phyloP scores from a whole-genome alignment of 2,888 invertebrate genomes.

The Zygogramma bicolorata region DNA sequence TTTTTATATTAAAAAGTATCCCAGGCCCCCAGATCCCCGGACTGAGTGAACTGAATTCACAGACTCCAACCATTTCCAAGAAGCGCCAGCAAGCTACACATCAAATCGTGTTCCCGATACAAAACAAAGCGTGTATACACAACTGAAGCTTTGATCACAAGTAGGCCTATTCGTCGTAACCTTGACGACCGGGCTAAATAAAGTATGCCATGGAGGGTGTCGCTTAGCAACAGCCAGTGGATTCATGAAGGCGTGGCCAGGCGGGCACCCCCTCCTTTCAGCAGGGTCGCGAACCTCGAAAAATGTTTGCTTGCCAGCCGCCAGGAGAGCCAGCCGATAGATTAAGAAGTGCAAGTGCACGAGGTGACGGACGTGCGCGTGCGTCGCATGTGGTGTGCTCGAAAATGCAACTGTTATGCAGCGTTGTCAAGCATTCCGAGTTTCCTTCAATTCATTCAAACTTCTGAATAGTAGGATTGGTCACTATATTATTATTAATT shows the following conservation, averaged over 20 bases:
- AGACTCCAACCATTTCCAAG: neutral
- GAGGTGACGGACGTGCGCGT: conserved; percentile 23
- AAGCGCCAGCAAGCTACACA: neutral
- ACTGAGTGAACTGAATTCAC: neutral
- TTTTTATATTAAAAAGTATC: too few relatives aligned
- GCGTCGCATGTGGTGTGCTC: conserved; percentile 24
- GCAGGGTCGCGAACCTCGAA: conserved; percentile 44
- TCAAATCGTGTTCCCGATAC: neutral
- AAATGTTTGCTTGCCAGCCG: conserved; percentile 26
- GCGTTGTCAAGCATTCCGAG: conserved; percentile 17
- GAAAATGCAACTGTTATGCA: conserved; percentile 23
- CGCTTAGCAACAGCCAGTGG: conserved; percentile 57
- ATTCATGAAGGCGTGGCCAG: conserved; percentile 50
- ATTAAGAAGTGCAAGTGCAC: conserved; percentile 38
- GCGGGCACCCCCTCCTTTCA: conserved; percentile 46
- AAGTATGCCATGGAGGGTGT: conserved; percentile 56
- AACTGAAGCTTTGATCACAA: neutral
- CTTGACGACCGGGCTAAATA: conserved; percentile 56
- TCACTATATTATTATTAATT: too few relatives aligned
- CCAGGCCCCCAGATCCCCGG: too few relatives aligned
- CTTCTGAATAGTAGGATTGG: too few relatives aligned
- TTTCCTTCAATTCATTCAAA: too few relatives aligned
- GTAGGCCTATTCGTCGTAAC: conserved; percentile 50
- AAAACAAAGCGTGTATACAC: neutral
- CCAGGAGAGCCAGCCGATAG: conserved; percentile 41